Percentiles rank a stretch among this genome's conserved stretches.
These are phyloP conservation scores for Oreonectes daqikongensis DNA, from an alignment of 2,797 vertebrate genomes.

Conservation along the genomic window DNA sequence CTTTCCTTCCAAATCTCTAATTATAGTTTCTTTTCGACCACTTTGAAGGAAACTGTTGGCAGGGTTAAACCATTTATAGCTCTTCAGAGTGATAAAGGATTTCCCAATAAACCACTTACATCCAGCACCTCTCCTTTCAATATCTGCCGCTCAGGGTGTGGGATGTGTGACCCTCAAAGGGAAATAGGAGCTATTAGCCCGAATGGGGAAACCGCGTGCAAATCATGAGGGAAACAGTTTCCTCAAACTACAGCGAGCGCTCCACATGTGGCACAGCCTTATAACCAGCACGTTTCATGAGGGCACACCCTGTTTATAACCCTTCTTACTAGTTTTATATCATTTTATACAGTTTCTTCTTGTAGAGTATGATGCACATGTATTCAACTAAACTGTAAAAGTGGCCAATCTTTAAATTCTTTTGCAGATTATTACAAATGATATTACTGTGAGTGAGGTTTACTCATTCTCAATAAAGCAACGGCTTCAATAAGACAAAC, in stretches of 20 bases:
- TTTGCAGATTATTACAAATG: background rate
- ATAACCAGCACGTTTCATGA: constrained; percentile 16
- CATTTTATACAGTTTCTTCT: background rate
- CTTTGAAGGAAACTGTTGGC: constrained; percentile 78
- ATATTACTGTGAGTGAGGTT: background rate
- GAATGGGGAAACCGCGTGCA: constrained; percentile 67
- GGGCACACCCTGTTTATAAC: constrained; percentile 26
- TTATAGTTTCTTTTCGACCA: constrained; percentile 74
- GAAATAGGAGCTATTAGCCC: constrained; percentile 71
- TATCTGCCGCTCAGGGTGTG: constrained; percentile 66
- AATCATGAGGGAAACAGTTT: constrained; percentile 68
- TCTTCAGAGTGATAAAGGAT: constrained; percentile 68
- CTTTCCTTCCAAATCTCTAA: constrained; percentile 72
- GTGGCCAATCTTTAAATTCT: background rate
- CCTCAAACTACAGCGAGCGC: constrained; percentile 42
- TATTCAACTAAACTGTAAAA: background rate
- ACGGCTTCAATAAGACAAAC: too few relatives aligned
- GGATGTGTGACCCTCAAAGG: constrained; percentile 72
- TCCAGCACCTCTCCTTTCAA: constrained; percentile 74
- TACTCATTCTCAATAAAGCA: background rate
- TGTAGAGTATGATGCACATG: background rate
- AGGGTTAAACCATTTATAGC: constrained; percentile 67
- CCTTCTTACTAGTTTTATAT: background rate
- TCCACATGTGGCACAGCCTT: constrained; percentile 57
- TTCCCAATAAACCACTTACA: constrained; percentile 68